These are phyloP conservation scores for Athrips mouffetella DNA, from an alignment of 2,888 invertebrate species.

Conservation along the genomic window DNA sequence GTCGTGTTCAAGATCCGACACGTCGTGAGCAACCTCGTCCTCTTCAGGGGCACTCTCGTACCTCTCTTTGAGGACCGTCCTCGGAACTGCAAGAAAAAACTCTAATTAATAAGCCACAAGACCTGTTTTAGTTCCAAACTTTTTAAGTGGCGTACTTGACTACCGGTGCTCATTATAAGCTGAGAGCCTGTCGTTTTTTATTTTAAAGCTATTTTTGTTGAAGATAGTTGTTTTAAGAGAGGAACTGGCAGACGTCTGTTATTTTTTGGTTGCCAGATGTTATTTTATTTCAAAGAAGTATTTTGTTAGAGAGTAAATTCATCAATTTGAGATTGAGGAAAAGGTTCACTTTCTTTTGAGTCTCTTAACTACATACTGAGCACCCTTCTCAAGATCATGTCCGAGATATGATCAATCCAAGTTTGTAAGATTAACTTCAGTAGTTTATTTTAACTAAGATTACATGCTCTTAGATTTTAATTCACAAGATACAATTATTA, in stretches of 20 bases:
- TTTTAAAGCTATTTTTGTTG: slow-evolving; percentile 43
- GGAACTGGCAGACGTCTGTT: slow-evolving; percentile 16
- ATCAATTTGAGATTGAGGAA: too few relatives aligned
- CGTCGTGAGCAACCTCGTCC: slow-evolving; percentile 83
- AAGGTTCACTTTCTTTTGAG: too few relatives aligned
- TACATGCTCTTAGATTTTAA: too few relatives aligned
- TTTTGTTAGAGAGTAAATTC: background rate
- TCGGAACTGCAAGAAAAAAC: slow-evolving; percentile 82
- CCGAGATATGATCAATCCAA: too few relatives aligned
- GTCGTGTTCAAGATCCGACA: slow-evolving; percentile 68
- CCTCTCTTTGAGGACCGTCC: slow-evolving; percentile 89
- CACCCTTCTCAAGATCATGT: too few relatives aligned
- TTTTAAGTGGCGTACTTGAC: slow-evolving; percentile 40
- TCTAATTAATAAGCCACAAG: slow-evolving; percentile 36
- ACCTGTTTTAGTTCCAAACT: slow-evolving; percentile 25
- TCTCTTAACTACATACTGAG: too few relatives aligned
- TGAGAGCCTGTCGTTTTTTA: slow-evolving; percentile 60
- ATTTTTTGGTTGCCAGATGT: slow-evolving; percentile 29
- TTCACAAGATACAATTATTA: too few relatives aligned
- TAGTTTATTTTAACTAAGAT: too few relatives aligned
- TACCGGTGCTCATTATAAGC: slow-evolving; percentile 33
- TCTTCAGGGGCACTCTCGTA: slow-evolving; percentile 88
- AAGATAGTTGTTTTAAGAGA: slow-evolving; percentile 35
- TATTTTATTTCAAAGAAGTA: background rate
- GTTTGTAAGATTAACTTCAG: too few relatives aligned